phyloP scores from a whole-genome alignment of 2,113 vertebrate genomes.

The Notothenia coriiceps region DNA sequence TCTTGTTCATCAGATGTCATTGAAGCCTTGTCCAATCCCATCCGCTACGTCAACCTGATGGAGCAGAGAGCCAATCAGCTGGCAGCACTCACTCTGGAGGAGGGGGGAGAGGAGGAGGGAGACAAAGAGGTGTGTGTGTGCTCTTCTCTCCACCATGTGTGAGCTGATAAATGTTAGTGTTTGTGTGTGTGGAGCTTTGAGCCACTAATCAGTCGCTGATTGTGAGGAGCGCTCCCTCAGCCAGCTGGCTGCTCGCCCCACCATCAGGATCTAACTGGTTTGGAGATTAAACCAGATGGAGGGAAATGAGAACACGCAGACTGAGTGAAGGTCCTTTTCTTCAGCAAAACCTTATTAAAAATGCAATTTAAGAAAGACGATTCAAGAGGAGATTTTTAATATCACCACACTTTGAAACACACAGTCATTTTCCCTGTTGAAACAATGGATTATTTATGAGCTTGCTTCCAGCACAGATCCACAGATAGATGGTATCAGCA shows the following conservation, averaged over 20 bases:
- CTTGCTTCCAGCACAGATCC: constrained; percentile 19
- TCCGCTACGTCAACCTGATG: constrained; percentile 96
- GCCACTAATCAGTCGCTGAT: not conserved
- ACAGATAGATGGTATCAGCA: constrained; percentile 31
- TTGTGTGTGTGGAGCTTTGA: constrained; percentile 8
- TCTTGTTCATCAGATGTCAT: constrained; percentile 90
- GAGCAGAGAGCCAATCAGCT: constrained; percentile 97
- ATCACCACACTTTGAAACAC: not conserved
- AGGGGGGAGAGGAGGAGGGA: constrained; percentile 93
- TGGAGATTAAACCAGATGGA: constrained; percentile 12
- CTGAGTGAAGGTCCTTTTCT: not conserved
- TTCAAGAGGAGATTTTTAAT: constrained; percentile 3
- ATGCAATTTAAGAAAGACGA: not conserved
- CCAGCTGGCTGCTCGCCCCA: constrained; percentile 10
- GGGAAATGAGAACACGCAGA: not conserved
- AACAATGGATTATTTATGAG: constrained; percentile 2
- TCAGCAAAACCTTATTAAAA: not conserved
- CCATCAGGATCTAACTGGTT: constrained; percentile 6
- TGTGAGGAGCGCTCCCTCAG: not conserved
- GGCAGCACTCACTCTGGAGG: constrained; percentile 94
- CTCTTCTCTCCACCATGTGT: not conserved
- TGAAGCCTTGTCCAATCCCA: constrained; percentile 98
- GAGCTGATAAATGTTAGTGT: not conserved
- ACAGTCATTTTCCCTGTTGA: constrained; percentile 1
- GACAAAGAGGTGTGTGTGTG: constrained; percentile 90